Percentiles rank a stretch among this genome's conserved stretches.
Evolutionary conservation across 2,797 vertebrate species (phyloP).

Genomic region (Sebastes iracundus): DNA sequence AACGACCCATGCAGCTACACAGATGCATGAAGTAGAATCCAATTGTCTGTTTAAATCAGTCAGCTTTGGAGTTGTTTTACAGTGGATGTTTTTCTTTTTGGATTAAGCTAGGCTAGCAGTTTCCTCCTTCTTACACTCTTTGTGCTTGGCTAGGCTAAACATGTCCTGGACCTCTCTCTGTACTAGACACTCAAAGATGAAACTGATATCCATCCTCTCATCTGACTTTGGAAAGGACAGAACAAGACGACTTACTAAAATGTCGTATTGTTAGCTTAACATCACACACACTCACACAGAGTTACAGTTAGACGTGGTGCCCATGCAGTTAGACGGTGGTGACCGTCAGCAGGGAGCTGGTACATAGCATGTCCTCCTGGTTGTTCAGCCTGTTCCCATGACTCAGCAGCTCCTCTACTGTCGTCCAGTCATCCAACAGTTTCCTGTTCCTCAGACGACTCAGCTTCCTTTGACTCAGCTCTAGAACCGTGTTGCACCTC

Average conservation of each 20-base stretch:
- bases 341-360: constrained; percentile 83
- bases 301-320: constrained; percentile 41
- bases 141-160: neutral
- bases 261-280: constrained; percentile 21
- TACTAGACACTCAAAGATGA: neutral
- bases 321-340: constrained; percentile 80
- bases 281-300: constrained; percentile 37
- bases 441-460: constrained; percentile 84
- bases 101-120: neutral
- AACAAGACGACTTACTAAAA: constrained; percentile 10
- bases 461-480: constrained; percentile 83
- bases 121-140: neutral
- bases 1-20: neutral
- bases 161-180: neutral
- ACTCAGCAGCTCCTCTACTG: constrained; percentile 84
- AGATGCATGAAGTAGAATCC: neutral
- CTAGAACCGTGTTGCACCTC: constrained; percentile 73
- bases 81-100: neutral
- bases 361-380: constrained; percentile 72
- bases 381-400: constrained; percentile 79
- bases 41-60: neutral
- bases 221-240: constrained; percentile 10
- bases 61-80: neutral
- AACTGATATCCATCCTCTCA: constrained; percentile 18
- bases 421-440: constrained; percentile 84